A percentile compares a stretch with the other conserved stretches of the same genome.
These are phyloP conservation scores for Machaerirhynchus nigripectus DNA, from an alignment of 2,113 vertebrate genomes.

Conservation along the genomic window DNA sequence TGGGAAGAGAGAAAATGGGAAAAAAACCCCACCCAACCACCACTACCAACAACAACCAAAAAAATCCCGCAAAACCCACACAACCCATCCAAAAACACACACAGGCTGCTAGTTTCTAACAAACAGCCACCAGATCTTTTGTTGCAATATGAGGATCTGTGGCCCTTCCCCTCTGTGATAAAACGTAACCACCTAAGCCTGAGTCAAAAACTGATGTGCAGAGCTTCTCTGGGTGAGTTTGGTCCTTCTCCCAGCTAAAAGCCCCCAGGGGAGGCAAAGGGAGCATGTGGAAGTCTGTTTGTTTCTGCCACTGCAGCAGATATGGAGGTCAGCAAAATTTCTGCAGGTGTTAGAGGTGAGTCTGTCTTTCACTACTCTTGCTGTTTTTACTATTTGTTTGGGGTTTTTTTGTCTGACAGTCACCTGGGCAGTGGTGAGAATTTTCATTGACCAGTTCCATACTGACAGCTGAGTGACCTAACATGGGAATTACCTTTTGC, in stretches of 20 bases:
- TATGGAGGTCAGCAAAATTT: not conserved
- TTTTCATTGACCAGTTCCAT: not conserved
- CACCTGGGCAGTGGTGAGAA: not conserved
- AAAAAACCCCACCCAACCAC: not conserved
- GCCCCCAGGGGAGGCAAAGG: not conserved
- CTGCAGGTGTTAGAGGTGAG: not conserved
- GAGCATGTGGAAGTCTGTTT: not conserved
- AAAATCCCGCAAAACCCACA: not conserved
- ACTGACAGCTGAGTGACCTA: not conserved
- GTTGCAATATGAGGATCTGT: not conserved
- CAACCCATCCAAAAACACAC: not conserved
- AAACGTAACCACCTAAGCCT: not conserved
- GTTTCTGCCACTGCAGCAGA: not conserved
- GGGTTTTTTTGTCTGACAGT: not conserved
- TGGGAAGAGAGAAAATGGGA: not conserved
- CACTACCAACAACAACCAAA: not conserved
- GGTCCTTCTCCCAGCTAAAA: constrained; percentile 3
- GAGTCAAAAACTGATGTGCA: not conserved
- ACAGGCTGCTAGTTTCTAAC: not conserved
- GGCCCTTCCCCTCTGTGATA: not conserved
- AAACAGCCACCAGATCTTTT: not conserved
- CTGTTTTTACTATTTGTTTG: not conserved
- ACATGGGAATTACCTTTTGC: not conserved
- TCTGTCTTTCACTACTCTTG: not conserved
- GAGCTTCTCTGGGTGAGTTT: constrained; percentile 17